These are phyloP conservation scores for Brachirus orientalis DNA, from an alignment of 2,113 vertebrate species.

Conservation along the genomic window DNA sequence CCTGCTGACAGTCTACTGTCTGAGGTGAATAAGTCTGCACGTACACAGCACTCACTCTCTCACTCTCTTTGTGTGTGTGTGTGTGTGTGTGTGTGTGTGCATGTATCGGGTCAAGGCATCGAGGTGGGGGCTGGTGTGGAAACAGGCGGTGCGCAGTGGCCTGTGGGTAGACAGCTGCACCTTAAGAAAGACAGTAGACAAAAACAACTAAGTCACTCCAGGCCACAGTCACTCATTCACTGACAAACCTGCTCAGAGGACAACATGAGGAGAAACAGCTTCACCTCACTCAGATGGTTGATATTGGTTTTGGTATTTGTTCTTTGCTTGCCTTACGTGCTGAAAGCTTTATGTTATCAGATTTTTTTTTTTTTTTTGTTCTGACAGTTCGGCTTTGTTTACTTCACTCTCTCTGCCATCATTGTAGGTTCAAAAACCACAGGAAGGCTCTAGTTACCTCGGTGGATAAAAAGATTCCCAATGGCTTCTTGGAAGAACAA, in stretches of 20 bases:
- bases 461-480: constrained; percentile 95
- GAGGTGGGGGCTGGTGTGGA: constrained; percentile 24
- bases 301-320: constrained; percentile 57
- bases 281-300: constrained; percentile 82
- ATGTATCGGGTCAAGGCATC: constrained; percentile 28
- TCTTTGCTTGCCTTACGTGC: constrained; percentile 26
- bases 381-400: constrained; percentile 15
- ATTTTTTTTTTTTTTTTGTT: constrained; percentile 12
- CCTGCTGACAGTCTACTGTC: constrained; percentile 87
- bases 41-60: not conserved
- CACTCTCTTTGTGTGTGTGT: not conserved
- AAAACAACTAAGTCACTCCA: constrained; percentile 54
- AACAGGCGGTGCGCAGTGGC: constrained; percentile 49
- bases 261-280: constrained; percentile 85
- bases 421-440: constrained; percentile 89
- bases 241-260: constrained; percentile 12
- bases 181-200: constrained; percentile 63
- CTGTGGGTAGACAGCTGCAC: constrained; percentile 75
- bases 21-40: constrained; percentile 82
- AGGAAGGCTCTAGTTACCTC: constrained; percentile 91
- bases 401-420: constrained; percentile 1
- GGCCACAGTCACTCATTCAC: constrained; percentile 41
- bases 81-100: constrained; percentile 7
- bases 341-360: constrained; percentile 5
- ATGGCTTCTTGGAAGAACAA: constrained; percentile 96